Conservation (phyloP, 2,113 vertebrate genomes). For the Hypocryptadius cinnamomeus region DNA sequence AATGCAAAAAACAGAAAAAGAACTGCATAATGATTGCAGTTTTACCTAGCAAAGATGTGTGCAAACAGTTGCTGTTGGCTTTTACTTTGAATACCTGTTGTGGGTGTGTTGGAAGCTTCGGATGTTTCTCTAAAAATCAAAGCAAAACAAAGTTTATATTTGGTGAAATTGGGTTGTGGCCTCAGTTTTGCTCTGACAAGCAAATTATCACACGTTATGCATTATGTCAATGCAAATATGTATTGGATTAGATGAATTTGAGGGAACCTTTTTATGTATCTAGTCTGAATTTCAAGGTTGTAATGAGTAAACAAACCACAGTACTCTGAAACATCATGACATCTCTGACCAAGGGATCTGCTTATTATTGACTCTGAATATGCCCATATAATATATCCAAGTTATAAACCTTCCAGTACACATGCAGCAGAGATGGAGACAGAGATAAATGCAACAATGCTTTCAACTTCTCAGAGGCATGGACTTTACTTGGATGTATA, state of each 20-base stretch:
- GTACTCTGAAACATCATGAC: neutral
- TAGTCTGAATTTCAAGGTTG: neutral
- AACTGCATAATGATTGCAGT: neutral
- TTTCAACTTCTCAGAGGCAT: neutral
- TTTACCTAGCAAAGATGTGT: neutral
- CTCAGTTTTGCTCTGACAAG: neutral
- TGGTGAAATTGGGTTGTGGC: neutral
- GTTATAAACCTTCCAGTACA: neutral
- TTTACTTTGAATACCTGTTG: slow-evolving; percentile 20
- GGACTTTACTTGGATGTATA: neutral
- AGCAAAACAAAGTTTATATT: neutral
- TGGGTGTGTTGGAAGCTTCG: neutral
- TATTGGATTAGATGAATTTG: neutral
- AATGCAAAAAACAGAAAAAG: neutral
- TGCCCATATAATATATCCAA: neutral
- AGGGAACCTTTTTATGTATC: neutral
- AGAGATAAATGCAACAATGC: neutral
- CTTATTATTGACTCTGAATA: neutral
- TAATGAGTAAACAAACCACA: neutral
- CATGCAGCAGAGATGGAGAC: neutral
- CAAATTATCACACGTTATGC: neutral
- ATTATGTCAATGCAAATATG: neutral
- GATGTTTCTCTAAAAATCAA: neutral
- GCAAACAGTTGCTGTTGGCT: neutral
- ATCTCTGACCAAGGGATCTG: neutral